phyloP scores from a whole-genome alignment of 2,113 vertebrate genomes.

The Phalacrocorax aristotelis region DNA sequence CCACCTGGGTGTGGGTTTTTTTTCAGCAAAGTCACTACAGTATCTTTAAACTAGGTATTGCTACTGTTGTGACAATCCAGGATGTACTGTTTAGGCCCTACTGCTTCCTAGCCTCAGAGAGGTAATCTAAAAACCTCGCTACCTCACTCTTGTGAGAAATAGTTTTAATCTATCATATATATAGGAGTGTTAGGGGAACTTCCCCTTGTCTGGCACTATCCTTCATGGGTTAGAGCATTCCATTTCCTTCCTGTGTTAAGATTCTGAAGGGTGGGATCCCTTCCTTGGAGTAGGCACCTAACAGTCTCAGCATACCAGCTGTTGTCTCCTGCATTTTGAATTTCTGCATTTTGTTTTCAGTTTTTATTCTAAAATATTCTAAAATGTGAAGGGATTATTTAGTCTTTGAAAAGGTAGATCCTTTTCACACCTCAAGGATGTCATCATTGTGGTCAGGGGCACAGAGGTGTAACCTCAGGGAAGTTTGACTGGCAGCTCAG shows the following conservation, averaged over 20 bases:
- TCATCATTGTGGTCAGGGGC: accelerated
- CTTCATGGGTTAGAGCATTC: not conserved
- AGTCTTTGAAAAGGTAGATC: not conserved
- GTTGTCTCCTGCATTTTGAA: not conserved
- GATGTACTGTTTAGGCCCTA: not conserved
- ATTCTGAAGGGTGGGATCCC: not conserved
- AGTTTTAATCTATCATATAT: not conserved
- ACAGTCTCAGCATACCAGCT: not conserved
- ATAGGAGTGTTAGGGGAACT: not conserved
- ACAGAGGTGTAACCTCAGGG: not conserved
- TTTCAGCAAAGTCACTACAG: not conserved
- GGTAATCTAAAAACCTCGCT: not conserved
- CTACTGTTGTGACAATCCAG: not conserved
- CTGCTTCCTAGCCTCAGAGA: accelerated
- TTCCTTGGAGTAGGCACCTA: not conserved
- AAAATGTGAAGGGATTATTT: not conserved
- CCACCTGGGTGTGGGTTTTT: not conserved
- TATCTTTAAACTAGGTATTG: not conserved
- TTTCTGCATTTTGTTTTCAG: not conserved
- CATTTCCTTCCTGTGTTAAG: not conserved
- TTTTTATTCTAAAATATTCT: not conserved
- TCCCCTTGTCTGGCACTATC: accelerated
- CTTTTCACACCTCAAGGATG: not conserved
- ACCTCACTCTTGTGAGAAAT: not conserved
- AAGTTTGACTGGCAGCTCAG: not conserved